These are phyloP conservation scores for Synergus umbraculus DNA, from an alignment of 2,888 invertebrate genomes.

Conservation along the genomic window DNA sequence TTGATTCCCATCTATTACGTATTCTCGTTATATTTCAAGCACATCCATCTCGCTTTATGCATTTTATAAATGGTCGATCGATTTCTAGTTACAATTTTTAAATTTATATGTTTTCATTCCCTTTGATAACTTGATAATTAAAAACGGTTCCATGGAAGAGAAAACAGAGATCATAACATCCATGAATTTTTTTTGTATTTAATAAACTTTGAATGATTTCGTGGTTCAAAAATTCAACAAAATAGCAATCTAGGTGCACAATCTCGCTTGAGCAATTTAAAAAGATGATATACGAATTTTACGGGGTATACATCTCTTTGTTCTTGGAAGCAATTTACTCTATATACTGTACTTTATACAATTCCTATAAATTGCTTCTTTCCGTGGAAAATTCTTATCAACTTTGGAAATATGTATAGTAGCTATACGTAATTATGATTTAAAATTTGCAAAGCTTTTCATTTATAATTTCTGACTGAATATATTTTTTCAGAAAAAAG, in stretches of 20 bases:
- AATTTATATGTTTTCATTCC: neutral
- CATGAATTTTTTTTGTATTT: neutral
- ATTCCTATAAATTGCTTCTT: neutral
- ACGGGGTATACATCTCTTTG: neutral
- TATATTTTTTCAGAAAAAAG: too few species aligned
- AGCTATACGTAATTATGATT: neutral
- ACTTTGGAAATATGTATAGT: neutral
- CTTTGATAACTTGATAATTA: neutral
- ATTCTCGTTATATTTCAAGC: neutral
- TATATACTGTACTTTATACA: neutral
- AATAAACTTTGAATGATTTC: neutral
- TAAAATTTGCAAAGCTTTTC: neutral
- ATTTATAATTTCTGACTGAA: neutral
- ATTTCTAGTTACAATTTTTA: neutral
- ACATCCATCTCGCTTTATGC: neutral
- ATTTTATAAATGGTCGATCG: neutral
- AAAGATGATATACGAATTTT: neutral
- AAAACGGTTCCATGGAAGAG: neutral
- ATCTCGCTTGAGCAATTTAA: constrained; percentile 24
- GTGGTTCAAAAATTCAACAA: constrained; percentile 6
- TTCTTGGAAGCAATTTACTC: neutral
- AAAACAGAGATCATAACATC: neutral
- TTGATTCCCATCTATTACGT: constrained; percentile 9
- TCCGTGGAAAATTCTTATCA: neutral
- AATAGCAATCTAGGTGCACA: constrained; percentile 1